These are phyloP conservation scores for Sebastes nivosus DNA, from an alignment of 2,797 vertebrate genomes.

Conservation along the genomic window DNA sequence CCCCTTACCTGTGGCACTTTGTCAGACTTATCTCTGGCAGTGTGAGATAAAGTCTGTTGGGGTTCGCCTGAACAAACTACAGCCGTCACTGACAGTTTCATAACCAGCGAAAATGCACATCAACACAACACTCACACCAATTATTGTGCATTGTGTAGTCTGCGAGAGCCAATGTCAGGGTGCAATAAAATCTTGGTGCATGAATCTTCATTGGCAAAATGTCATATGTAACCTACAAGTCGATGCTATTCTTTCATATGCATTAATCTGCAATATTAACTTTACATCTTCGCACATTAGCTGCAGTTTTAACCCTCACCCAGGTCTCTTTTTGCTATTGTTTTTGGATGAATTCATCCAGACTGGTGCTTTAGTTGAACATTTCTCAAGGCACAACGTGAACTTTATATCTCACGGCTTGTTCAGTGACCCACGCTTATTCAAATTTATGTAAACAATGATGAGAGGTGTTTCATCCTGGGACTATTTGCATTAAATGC, in stretches of 20 bases:
- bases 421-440: conserved; percentile 51
- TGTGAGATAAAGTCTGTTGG: conserved; percentile 35
- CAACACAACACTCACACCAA: neutral
- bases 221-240: neutral
- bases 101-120: neutral
- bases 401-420: conserved; percentile 41
- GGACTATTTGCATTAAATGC: conserved; percentile 25
- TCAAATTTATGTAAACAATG: conserved; percentile 57
- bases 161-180: neutral
- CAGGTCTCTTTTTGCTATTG: neutral
- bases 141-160: neutral
- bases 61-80: conserved; percentile 20
- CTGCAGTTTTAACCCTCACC: neutral
- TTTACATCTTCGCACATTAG: neutral
- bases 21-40: conserved; percentile 48
- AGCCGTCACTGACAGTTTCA: neutral
- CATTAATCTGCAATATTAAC: neutral
- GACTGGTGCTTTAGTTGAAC: conserved; percentile 25
- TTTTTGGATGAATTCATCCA: conserved; percentile 32
- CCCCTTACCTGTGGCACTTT: conserved; percentile 36
- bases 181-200: neutral
- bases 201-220: neutral
- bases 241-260: neutral
- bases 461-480: neutral
- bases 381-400: conserved; percentile 40